A percentile compares a stretch with the other conserved stretches of the same genome.
Conservation (phyloP, 30 jellyfish, hydroid and myxozoan species). For the Mastigias papua region DNA sequence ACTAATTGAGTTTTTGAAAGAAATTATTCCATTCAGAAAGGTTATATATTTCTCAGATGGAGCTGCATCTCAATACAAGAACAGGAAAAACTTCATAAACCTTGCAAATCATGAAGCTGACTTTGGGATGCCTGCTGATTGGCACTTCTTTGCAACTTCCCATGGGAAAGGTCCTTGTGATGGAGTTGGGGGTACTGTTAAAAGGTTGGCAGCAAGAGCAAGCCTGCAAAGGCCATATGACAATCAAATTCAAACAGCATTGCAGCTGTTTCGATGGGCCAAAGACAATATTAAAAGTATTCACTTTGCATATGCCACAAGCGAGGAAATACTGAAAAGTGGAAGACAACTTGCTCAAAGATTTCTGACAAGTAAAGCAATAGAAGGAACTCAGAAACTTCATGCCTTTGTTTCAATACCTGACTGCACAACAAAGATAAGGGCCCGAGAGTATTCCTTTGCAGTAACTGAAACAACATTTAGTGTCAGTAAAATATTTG, state of each 20-base stretch:
- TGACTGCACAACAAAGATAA: slow-evolving; percentile 27
- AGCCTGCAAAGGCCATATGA: slow-evolving; percentile 52
- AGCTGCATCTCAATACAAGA: slow-evolving; percentile 71
- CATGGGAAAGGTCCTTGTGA: slow-evolving; percentile 70
- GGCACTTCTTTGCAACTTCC: slow-evolving; percentile 52
- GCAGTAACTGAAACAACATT: neutral
- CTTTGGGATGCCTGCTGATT: slow-evolving; percentile 23
- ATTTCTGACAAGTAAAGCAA: slow-evolving; percentile 15
- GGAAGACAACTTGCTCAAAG: slow-evolving; percentile 24
- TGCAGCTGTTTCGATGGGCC: slow-evolving; percentile 40
- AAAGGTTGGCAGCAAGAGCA: slow-evolving; percentile 68
- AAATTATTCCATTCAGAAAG: slow-evolving; percentile 25
- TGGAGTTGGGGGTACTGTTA: slow-evolving; percentile 49
- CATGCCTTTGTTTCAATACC: slow-evolving; percentile 40
- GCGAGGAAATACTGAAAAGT: neutral
- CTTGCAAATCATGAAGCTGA: slow-evolving; percentile 49
- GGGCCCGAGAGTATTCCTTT: slow-evolving; percentile 28
- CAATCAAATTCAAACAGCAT: slow-evolving; percentile 46
- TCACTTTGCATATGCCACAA: slow-evolving; percentile 4
- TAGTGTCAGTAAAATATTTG: neutral
- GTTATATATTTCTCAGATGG: slow-evolving; percentile 66
- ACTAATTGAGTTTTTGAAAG: slow-evolving; percentile 26
- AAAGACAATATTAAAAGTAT: slow-evolving; percentile 34
- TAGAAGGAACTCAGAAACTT: slow-evolving; percentile 46
- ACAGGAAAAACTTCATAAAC: slow-evolving; percentile 58